phyloP scores from a whole-genome alignment of 2,113 vertebrate species.

The Mixornis gularis region DNA sequence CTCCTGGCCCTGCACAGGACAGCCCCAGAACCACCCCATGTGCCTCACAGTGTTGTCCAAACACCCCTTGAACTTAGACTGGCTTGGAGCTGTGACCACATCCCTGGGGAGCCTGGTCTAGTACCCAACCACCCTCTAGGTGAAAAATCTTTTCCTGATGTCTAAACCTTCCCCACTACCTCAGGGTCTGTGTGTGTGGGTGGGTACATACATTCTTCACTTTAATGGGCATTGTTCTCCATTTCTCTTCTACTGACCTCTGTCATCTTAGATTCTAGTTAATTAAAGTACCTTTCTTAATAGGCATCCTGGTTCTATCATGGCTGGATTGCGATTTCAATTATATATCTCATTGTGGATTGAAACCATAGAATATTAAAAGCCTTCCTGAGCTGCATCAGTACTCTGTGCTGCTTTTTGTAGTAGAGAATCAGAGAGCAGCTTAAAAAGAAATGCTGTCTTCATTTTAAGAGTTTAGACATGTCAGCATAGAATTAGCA shows the following conservation, averaged over 20 bases:
- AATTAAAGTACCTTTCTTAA: neutral
- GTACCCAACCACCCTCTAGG: neutral
- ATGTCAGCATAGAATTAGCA: neutral
- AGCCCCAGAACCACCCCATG: neutral
- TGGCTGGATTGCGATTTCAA: fast-evolving
- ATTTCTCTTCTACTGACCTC: neutral
- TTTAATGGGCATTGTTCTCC: neutral
- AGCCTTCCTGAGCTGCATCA: neutral
- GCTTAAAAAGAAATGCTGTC: neutral
- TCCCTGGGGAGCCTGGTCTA: neutral
- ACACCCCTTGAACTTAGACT: neutral
- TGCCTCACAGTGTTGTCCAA: neutral
- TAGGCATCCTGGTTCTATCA: neutral
- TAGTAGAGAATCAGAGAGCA: neutral
- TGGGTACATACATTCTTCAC: too few species aligned
- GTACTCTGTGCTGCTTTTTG: neutral
- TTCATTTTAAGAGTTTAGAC: neutral
- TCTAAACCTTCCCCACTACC: neutral
- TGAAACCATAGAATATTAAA: neutral
- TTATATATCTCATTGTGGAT: neutral
- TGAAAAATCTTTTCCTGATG: neutral
- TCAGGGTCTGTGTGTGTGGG: neutral
- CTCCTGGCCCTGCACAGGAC: neutral
- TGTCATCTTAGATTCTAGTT: neutral
- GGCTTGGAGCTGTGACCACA: neutral